Evolutionary conservation across 2,113 vertebrate species (phyloP).

Genomic region (Oryzias curvinotus): DNA sequence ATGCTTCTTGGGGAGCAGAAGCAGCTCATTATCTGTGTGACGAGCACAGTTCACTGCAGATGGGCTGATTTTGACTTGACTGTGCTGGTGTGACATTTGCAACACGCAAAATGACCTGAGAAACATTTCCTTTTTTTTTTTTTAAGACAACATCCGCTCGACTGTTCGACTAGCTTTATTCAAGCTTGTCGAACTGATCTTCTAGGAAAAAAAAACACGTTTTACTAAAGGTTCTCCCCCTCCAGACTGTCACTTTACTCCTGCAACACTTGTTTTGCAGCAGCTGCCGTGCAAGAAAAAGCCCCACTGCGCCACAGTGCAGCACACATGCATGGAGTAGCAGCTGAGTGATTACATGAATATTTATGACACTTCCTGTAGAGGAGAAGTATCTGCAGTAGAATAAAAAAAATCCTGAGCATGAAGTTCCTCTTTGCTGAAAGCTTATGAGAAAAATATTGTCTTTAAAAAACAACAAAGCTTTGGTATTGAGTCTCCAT

Average conservation of each 20-base stretch:
- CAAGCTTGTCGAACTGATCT: background rate
- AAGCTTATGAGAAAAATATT: too few species aligned
- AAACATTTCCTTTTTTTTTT: too few species aligned
- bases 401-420: background rate
- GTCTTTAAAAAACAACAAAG: too few species aligned
- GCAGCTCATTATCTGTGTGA: conserved; percentile 34
- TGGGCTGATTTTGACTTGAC: conserved; percentile 3
- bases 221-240: background rate
- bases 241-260: background rate
- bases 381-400: background rate
- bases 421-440: too few species aligned
- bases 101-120: background rate
- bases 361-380: conserved; percentile 2
- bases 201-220: background rate
- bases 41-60: conserved; percentile 21
- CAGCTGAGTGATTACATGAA: background rate
- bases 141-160: background rate
- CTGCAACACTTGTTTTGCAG: conserved; percentile 1
- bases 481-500: background rate
- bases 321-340: background rate
- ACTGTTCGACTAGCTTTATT: background rate
- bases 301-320: background rate
- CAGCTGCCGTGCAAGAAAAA: conserved; percentile 2
- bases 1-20: conserved; percentile 13
- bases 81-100: too few species aligned